Evolutionary conservation across 2,113 vertebrate genomes (phyloP), one percentile per base, ranked within the genome.

Genomic region (Psammodynastes pulverulentus): DNA sequence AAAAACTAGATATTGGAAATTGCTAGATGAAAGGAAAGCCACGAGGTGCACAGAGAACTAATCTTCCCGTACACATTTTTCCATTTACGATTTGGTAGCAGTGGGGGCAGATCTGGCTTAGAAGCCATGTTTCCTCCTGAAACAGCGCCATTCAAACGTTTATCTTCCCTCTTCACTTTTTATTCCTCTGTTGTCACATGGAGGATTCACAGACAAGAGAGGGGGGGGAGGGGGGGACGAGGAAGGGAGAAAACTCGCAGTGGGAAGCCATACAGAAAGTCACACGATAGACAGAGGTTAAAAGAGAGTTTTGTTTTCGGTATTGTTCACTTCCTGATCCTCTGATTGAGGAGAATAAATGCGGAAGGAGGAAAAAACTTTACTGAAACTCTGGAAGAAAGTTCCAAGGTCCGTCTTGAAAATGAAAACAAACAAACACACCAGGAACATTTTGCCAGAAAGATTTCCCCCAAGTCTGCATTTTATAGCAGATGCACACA

Each of bases 301-400:
- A 88, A 90, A 9, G 84, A 54, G 94, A 0, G 17, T 24, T 88
- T 54, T 43, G 67, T 79, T 26, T 3, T 51, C 48, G 86, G 29
- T 24, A 49, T 52, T 2, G 58, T 17, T 54, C 48, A 86, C 84
- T 8, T 34, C 53, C 45, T 48, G 34, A 34, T 67, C 9, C 9
- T 19, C 54, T 17, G 26, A n/a, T 86, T 29, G 46, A 85, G 46
- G 24, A 85, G 45, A 46, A 46, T 26, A 72, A 72, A 5, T 72
- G 15, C 67, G 34, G 5, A 2, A 1, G 53, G 5, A 1, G 5
- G 1, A 21, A 15, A 5, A 34, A 67, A 21, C 3, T 21, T 15
- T 34, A 19, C 23, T 79, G 89, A 21, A 87, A 87, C 52, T 15
- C 86, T 88, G 85, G 85, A 19, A 58, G 87, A 86, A 92, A 93